These are phyloP conservation scores for Drusus annulatus DNA, from an alignment of 1,140 invertebrate species.

Conservation along the genomic window DNA sequence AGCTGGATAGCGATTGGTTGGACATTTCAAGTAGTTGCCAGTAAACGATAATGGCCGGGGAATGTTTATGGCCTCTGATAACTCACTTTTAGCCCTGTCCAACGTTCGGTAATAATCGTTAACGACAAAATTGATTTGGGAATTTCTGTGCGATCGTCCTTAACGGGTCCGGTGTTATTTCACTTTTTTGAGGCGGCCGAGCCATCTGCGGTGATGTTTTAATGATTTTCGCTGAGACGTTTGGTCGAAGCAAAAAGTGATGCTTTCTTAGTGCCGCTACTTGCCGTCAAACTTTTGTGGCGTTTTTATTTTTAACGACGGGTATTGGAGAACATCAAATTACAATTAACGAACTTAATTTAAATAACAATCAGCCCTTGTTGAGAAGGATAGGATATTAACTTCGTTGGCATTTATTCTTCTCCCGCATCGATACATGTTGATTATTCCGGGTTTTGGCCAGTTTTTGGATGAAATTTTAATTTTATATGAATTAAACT, in stretches of 20 bases:
- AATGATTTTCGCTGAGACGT: neutral
- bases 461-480: too few species aligned
- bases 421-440: too few species aligned
- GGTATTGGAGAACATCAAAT: neutral
- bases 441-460: too few species aligned
- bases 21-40: constrained; percentile 1
- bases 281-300: neutral
- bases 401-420: neutral
- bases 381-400: neutral
- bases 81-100: constrained; percentile 36
- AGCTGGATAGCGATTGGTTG: neutral
- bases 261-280: neutral
- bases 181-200: neutral
- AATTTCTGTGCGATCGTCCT: constrained; percentile 18
- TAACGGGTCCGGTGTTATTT: constrained; percentile 20
- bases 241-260: neutral
- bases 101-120: constrained; percentile 39
- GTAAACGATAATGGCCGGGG: constrained; percentile 32
- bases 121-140: constrained; percentile 45
- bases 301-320: neutral
- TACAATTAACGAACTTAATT: neutral
- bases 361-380: neutral
- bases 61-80: constrained; percentile 46
- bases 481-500: too few species aligned
- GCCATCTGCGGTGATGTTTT: neutral